phyloP scores from a whole-genome alignment of 2,113 vertebrate species.

The Morphnarchus princeps region DNA sequence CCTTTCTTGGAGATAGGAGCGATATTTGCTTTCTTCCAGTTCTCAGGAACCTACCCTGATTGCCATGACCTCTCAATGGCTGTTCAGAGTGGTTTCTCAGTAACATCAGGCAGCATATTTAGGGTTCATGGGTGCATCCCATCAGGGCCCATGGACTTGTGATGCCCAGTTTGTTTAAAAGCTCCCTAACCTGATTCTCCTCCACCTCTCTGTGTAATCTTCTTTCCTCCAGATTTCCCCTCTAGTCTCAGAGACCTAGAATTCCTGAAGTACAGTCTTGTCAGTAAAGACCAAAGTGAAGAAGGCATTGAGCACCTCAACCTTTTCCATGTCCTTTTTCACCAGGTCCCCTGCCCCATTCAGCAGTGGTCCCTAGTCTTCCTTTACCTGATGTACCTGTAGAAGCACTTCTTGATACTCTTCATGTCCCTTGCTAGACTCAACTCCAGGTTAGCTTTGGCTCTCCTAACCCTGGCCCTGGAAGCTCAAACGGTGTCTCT shows the following conservation, averaged over 20 bases:
- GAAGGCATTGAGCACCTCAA: neutral
- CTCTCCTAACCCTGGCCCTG: neutral
- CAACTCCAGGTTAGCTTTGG: neutral
- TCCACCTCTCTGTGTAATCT: neutral
- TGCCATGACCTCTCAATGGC: neutral
- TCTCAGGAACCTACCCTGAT: neutral
- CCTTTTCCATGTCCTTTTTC: neutral
- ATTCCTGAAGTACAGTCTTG: neutral
- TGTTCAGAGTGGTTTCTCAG: neutral
- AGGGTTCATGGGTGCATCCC: neutral
- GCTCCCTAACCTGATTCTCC: neutral
- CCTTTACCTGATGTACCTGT: neutral
- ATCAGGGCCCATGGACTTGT: neutral
- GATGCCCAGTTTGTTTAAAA: neutral
- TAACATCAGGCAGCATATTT: neutral
- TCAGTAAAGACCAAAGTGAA: neutral
- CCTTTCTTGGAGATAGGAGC: neutral
- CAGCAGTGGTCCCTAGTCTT: neutral
- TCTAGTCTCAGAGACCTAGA: neutral
- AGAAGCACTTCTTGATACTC: neutral
- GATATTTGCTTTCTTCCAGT: neutral
- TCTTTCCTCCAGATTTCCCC: neutral
- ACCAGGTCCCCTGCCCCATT: neutral
- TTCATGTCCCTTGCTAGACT: neutral
- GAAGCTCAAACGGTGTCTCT: neutral